Percentiles rank a stretch among this genome's conserved stretches.
Conservation (phyloP, 2,113 vertebrate genomes). For the Passer montanus region DNA sequence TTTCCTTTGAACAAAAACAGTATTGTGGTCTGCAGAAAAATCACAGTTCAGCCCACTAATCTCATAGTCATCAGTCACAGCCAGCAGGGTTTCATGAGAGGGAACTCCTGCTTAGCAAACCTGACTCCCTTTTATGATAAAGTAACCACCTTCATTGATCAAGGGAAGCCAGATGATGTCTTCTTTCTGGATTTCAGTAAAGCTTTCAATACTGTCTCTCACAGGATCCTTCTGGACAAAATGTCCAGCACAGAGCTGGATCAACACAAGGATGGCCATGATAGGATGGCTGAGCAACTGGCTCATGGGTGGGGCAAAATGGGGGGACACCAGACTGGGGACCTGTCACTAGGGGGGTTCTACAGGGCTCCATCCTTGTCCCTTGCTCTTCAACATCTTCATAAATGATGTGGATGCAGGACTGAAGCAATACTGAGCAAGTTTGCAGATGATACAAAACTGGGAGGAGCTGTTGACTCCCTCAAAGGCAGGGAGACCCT, state of each 20-base stretch:
- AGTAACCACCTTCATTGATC: background rate
- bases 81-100: fast-evolving
- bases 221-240: background rate
- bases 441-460: background rate
- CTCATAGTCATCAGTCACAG: background rate
- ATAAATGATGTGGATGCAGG: fast-evolving
- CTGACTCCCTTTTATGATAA: background rate
- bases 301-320: background rate
- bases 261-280: background rate
- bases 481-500: background rate
- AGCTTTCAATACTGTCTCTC: background rate
- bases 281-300: background rate
- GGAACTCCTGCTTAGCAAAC: background rate
- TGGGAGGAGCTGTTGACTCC: background rate
- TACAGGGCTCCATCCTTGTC: background rate
- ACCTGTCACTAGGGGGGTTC: background rate
- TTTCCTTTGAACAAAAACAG: background rate
- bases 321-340: background rate
- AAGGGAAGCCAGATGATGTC: background rate
- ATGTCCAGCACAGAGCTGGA: background rate
- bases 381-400: background rate
- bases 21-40: background rate
- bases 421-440: background rate
- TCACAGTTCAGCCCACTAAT: background rate
- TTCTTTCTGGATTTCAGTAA: background rate